Conservation (phyloP, 1,140 invertebrate species). For the Microplitis demolitor region DNA sequence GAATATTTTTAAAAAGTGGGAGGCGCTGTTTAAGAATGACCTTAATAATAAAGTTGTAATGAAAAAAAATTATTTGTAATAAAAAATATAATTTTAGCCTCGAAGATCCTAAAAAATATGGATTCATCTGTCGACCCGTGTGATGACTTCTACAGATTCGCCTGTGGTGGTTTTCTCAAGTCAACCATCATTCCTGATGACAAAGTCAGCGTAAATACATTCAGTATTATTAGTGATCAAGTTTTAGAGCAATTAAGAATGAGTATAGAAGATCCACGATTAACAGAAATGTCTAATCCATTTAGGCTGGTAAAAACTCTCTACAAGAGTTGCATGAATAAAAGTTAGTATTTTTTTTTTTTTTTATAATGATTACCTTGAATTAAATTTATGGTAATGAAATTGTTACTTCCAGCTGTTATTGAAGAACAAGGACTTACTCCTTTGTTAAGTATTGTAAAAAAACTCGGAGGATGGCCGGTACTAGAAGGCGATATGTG, state of each 20-base stretch:
- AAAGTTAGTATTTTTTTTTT: constrained; percentile 66
- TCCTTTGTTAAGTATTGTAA: constrained; percentile 73
- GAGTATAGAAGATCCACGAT: constrained; percentile 73
- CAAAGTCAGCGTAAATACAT: constrained; percentile 75
- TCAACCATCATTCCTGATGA: constrained; percentile 67
- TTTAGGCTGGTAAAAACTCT: constrained; percentile 78
- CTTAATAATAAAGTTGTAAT: too few relatives aligned
- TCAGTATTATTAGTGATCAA: constrained; percentile 79
- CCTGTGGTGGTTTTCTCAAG: constrained; percentile 60
- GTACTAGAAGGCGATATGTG: constrained; percentile 79
- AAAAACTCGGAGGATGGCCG: constrained; percentile 88
- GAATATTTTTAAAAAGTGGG: too few relatives aligned
- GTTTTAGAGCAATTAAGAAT: constrained; percentile 78
- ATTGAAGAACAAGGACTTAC: constrained; percentile 76
- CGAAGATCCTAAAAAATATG: constrained; percentile 63
- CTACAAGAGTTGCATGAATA: constrained; percentile 85
- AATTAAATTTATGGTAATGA: background rate
- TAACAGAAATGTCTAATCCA: constrained; percentile 70
- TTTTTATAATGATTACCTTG: too few relatives aligned
- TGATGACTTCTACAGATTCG: constrained; percentile 81
- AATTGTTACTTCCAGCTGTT: constrained; percentile 60
- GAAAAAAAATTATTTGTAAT: background rate
- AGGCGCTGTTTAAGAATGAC: too few relatives aligned
- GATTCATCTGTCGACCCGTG: constrained; percentile 70
- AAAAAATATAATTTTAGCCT: constrained; percentile 45